These are phyloP conservation scores for Adelges cooleyi DNA, from an alignment of 1,140 invertebrate species.

Conservation along the genomic window DNA sequence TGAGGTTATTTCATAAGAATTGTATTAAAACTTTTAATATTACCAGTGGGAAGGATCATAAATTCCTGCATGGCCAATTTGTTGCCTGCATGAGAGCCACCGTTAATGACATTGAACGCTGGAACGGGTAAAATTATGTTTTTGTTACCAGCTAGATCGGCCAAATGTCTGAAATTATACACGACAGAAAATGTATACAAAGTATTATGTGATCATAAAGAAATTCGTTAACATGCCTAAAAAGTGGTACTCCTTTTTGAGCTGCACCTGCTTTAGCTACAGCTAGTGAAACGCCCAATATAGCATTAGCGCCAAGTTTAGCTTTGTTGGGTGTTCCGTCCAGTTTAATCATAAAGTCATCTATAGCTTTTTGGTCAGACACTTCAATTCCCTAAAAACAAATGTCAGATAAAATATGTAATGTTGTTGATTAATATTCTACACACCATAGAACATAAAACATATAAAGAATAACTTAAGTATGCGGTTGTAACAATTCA, in stretches of 20 bases:
- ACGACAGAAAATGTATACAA: no score
- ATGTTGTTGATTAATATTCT: no score
- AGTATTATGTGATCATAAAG: no score
- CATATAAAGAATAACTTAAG: no score
- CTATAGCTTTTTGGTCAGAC: slow-evolving; percentile 83
- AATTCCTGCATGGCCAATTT: slow-evolving; percentile 99
- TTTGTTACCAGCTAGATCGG: slow-evolving; percentile 82
- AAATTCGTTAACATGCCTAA: slow-evolving; percentile 40
- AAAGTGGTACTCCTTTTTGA: slow-evolving; percentile 81
- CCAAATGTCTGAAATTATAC: slow-evolving; percentile 66
- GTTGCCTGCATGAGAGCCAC: slow-evolving; percentile 97
- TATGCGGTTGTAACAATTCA: no score
- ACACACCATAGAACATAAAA: no score
- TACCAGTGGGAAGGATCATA: slow-evolving; percentile 79
- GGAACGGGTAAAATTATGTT: slow-evolving; percentile 89
- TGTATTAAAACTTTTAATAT: background rate
- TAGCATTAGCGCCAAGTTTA: slow-evolving; percentile 94
- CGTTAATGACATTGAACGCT: slow-evolving; percentile 99
- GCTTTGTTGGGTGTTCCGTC: slow-evolving; percentile 95
- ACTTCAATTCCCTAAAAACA: slow-evolving; percentile 63
- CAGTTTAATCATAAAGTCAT: slow-evolving; percentile 80
- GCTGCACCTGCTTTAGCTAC: slow-evolving; percentile 93
- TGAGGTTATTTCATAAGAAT: background rate
- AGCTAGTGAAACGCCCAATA: slow-evolving; percentile 91
- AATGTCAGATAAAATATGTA: no score